phyloP scores from a whole-genome alignment of 1,140 invertebrate species.

The Drosophila parabipectinata region DNA sequence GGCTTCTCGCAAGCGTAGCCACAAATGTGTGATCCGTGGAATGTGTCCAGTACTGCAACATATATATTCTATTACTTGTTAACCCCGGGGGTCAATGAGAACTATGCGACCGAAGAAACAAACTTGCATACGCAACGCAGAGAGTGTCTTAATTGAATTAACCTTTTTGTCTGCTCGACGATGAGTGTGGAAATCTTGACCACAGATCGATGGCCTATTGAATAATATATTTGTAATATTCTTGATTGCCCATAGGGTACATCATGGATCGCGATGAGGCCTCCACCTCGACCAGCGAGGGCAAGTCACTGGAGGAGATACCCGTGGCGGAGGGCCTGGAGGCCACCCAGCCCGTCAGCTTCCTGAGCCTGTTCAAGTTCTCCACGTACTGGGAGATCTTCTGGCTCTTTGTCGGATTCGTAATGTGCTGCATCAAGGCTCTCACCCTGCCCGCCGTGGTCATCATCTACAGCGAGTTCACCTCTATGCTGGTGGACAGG shows the following conservation, averaged over 20 bases:
- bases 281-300: conserved; percentile 62
- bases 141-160: conserved; percentile 74
- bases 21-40: conserved; percentile 8
- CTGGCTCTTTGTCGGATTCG: conserved; percentile 85
- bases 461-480: conserved; percentile 89
- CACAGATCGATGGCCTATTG: conserved; percentile 53
- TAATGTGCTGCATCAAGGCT: conserved; percentile 87
- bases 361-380: conserved; percentile 86
- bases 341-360: conserved; percentile 59
- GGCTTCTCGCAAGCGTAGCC: not conserved
- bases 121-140: conserved; percentile 43
- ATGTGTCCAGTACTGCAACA: conserved; percentile 23
- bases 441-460: conserved; percentile 88
- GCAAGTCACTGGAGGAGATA: conserved; percentile 53
- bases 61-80: conserved; percentile 57
- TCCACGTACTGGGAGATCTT: conserved; percentile 86
- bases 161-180: conserved; percentile 64
- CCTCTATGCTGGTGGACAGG: conserved; percentile 87
- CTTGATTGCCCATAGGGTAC: conserved; percentile 15
- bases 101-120: conserved; percentile 37
- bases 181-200: conserved; percentile 36
- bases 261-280: conserved; percentile 71
- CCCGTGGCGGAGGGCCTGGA: conserved; percentile 67
- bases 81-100: conserved; percentile 67
- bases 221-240: conserved; percentile 41